Percentiles rank a stretch among this genome's conserved stretches.
phyloP scores from a whole-genome alignment of 2,113 vertebrate species.

The Bos javanicus region DNA sequence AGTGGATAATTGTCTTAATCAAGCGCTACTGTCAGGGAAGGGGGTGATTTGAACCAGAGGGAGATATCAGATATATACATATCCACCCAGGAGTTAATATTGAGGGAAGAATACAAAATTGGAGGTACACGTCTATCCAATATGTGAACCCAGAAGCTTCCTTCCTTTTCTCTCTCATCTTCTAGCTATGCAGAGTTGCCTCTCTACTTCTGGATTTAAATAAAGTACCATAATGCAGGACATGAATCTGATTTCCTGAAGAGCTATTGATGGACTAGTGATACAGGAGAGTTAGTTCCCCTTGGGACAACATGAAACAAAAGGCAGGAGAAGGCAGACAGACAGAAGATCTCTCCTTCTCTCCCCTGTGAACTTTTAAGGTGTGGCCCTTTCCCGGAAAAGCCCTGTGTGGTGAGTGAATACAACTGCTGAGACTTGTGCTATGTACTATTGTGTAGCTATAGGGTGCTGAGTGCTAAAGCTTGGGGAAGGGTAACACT shows the following conservation, averaged over 20 bases:
- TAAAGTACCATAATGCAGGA: neutral
- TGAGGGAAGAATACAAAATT: neutral
- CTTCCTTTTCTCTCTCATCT: neutral
- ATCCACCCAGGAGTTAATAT: neutral
- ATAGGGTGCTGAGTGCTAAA: neutral
- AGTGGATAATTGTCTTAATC: neutral
- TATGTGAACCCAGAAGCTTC: neutral
- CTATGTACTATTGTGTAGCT: neutral
- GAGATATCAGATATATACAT: neutral
- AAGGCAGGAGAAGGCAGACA: neutral
- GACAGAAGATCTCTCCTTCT: neutral
- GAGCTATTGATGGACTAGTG: neutral
- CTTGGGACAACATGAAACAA: neutral
- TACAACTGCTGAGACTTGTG: neutral
- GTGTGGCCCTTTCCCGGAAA: neutral
- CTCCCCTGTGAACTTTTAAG: neutral
- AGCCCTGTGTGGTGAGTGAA: neutral
- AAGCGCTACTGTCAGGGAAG: neutral
- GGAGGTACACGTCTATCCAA: neutral
- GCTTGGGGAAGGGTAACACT: neutral
- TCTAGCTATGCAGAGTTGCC: neutral
- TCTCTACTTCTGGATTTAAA: neutral
- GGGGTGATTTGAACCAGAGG: neutral
- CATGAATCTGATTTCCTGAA: neutral
- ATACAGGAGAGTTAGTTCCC: neutral